Conservation (phyloP, 2,113 vertebrate species). For the Heptranchias perlo region DNA sequence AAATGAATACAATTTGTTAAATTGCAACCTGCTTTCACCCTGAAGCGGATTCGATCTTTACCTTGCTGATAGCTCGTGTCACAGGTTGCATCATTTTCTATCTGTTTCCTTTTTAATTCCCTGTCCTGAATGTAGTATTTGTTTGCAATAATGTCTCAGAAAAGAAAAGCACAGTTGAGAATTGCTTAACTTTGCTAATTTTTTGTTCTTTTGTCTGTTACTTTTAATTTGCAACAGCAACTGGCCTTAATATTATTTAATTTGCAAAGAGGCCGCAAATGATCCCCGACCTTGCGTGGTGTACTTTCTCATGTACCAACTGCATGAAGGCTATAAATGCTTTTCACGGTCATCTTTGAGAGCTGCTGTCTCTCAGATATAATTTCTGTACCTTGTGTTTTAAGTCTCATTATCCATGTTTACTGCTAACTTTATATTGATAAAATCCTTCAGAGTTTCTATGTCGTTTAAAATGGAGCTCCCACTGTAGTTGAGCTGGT, state of each 20-base stretch:
- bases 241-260: neutral
- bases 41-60: neutral
- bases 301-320: neutral
- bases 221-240: neutral
- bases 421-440: neutral
- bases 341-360: neutral
- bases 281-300: neutral
- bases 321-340: conserved; percentile 1
- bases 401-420: neutral
- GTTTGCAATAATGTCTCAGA: conserved; percentile 41
- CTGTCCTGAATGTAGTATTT: conserved; percentile 49
- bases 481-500: neutral
- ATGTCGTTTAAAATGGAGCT: neutral
- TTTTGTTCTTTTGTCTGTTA: neutral
- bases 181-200: conserved; percentile 43
- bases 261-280: neutral
- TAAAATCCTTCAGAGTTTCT: neutral
- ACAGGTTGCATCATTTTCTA: conserved; percentile 59
- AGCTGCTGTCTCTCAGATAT: neutral
- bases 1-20: conserved; percentile 34
- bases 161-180: conserved; percentile 46
- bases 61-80: conserved; percentile 49
- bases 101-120: conserved; percentile 56
- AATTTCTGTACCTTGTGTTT: neutral
- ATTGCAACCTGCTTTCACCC: conserved; percentile 16